A percentile compares a stretch with the other conserved stretches of the same genome.
phyloP scores from a whole-genome alignment of 2,797 vertebrate species.

The Tokudaia muenninki region DNA sequence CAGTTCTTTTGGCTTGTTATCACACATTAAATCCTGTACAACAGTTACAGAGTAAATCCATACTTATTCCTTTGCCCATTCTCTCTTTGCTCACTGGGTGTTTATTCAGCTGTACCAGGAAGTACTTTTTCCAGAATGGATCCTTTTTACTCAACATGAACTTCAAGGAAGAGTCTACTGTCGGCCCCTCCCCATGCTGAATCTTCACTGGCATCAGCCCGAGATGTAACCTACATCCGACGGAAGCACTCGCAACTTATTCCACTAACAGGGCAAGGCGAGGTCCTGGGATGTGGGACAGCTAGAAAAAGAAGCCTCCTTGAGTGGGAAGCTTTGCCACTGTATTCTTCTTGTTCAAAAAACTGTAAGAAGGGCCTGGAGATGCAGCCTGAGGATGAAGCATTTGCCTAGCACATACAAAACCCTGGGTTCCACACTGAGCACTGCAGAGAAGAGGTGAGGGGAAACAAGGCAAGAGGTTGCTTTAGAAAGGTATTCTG shows the following conservation, averaged over 20 bases:
- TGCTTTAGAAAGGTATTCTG: conserved; percentile 23
- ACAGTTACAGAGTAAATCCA: not conserved
- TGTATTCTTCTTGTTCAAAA: not conserved
- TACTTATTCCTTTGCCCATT: not conserved
- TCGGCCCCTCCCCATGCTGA: not conserved
- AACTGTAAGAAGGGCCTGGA: not conserved
- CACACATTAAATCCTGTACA: not conserved
- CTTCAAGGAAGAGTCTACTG: not conserved
- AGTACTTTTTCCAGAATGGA: not conserved
- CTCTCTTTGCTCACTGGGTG: not conserved
- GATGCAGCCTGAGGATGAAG: not conserved
- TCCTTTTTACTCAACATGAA: not conserved
- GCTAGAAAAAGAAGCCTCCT: not conserved
- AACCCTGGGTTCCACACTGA: not conserved
- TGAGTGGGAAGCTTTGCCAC: not conserved
- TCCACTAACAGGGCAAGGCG: no score
- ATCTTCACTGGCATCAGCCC: not conserved
- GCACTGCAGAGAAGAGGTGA: no score
- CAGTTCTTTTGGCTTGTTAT: not conserved
- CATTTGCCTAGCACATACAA: not conserved
- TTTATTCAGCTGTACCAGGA: not conserved
- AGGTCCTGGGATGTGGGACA: not conserved
- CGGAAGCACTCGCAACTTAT: not conserved
- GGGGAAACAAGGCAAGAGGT: not conserved
- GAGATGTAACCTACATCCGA: not conserved